Percentiles rank a stretch among this genome's conserved stretches.
These are phyloP conservation scores for Anniella stebbinsi DNA, from an alignment of 2,797 vertebrate species.

Conservation along the genomic window DNA sequence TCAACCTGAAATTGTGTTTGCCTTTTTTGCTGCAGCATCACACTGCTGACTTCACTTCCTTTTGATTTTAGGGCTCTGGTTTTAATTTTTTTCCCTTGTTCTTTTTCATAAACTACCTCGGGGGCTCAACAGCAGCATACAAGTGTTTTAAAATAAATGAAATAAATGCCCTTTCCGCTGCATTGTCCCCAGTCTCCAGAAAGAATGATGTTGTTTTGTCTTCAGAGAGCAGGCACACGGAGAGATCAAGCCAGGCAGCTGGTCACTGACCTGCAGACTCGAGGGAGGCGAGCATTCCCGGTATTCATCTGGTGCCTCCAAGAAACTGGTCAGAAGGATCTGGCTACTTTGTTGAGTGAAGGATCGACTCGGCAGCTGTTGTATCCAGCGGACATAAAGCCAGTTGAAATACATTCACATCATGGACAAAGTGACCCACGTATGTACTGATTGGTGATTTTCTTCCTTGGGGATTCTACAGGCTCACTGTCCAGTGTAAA, in stretches of 20 bases:
- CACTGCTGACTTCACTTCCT: too few relatives aligned
- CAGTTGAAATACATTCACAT: not conserved
- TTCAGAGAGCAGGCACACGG: constrained; percentile 82
- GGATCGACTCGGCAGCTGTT: accelerated
- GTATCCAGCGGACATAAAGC: not conserved
- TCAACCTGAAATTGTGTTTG: too few relatives aligned
- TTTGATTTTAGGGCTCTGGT: too few relatives aligned
- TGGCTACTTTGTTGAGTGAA: constrained; percentile 78
- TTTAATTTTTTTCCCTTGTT: too few relatives aligned
- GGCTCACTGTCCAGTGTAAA: too few relatives aligned
- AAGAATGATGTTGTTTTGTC: not conserved
- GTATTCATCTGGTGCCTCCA: constrained; percentile 87
- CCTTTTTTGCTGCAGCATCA: too few relatives aligned
- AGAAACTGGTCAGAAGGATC: constrained; percentile 81
- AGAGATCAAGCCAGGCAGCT: constrained; percentile 89
- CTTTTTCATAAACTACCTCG: too few relatives aligned
- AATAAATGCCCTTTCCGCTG: too few relatives aligned
- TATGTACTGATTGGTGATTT: constrained; percentile 2
- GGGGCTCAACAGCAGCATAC: too few relatives aligned
- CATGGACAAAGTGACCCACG: not conserved
- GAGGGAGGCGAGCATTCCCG: constrained; percentile 87
- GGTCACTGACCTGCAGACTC: constrained; percentile 87
- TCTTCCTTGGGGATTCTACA: not conserved
- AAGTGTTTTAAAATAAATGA: too few relatives aligned
- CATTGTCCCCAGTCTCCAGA: not conserved